Conservation (phyloP, 2,797 vertebrate species). For the Oreochromis mossambicus region DNA sequence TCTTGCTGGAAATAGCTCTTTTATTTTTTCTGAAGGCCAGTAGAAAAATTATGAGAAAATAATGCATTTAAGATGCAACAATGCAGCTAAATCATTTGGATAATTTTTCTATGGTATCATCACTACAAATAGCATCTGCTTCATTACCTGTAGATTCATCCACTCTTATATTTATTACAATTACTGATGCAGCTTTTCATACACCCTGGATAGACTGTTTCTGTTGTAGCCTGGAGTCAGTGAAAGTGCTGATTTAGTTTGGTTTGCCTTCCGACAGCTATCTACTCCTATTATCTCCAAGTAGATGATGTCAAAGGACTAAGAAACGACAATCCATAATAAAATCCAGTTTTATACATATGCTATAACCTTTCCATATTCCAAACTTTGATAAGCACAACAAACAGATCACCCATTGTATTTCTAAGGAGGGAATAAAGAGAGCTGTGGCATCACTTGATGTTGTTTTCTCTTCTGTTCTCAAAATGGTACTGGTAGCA, state of each 20-base stretch:
- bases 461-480: constrained; percentile 1
- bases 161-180: neutral
- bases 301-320: neutral
- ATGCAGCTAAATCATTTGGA: neutral
- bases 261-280: neutral
- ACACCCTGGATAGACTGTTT: neutral
- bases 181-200: neutral
- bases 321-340: neutral
- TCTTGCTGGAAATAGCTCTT: neutral
- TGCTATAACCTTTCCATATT: neutral
- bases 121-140: neutral
- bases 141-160: neutral
- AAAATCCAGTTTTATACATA: neutral
- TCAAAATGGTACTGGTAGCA: constrained; percentile 4
- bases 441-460: neutral
- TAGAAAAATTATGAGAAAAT: neutral
- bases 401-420: neutral
- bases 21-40: neutral
- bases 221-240: neutral
- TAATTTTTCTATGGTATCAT: neutral
- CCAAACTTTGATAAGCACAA: constrained; percentile 15
- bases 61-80: neutral
- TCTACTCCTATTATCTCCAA: neutral
- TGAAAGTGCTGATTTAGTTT: neutral
- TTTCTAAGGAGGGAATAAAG: constrained; percentile 7